Evolutionary conservation across 2,113 vertebrate species (phyloP), one percentile per base, ranked within the genome.

Genomic region (Laterallus jamaicensis): DNA sequence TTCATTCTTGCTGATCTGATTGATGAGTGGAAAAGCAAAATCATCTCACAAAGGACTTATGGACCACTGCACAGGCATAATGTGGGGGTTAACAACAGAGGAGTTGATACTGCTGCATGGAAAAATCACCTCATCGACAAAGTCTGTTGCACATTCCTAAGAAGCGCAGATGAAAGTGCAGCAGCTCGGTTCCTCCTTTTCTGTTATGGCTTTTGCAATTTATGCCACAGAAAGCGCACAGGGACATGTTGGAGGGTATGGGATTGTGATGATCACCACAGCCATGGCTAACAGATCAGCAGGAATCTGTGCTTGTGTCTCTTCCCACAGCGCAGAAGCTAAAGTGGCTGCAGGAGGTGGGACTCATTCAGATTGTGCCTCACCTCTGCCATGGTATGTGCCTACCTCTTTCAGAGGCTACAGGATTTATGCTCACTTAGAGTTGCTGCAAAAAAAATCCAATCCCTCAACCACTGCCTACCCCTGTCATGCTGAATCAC

Each of bases 261-360:
- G 11, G 35, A 20, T 73, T 52, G 6, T 62, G 39, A 56, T 20
- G 19, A 84, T 76, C 70, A 66, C 12, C 8, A 10, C 10, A 40
- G 49, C 10, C 0, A 0, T 25, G 37, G 17, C 22, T 63, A 66
- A 49, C 37, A 76, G 17, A 32, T 88, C 2, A 1, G 39, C 58
- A 77, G 71, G 82, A 83, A 74, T 11, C 11, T 71, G 10, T 0
- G 1, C 32, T 90, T 82, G 20, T 78, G 56, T 11, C 71, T 10
- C 15, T 91, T 66, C 28, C 37, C n/a, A 47, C 15, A 67, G 12
- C 1, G 3, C 42, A n/a, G 79, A 80, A 70, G 26, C 11, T 58
- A 60, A 76, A 84, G 35, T 1, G 3, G 49, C 31, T 83, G 37
- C 31, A 62, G 56, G 26, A 93, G 39, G 26, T 32, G 15, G 83